phyloP scores from a whole-genome alignment of 2,797 vertebrate species.

The Periophthalmus magnuspinnatus region DNA sequence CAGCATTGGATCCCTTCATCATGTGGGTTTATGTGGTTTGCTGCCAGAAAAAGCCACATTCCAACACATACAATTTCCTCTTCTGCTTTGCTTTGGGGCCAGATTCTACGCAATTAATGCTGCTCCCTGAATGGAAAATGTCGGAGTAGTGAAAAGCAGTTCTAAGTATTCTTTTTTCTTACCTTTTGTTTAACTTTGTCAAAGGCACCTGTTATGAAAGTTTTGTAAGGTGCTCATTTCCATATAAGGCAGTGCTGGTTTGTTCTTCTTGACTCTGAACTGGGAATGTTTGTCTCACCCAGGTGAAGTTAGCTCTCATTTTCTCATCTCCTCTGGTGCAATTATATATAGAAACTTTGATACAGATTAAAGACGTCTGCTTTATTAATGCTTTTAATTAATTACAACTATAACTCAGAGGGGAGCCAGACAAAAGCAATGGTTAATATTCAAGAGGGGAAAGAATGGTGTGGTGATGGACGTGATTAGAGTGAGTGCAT shows the following conservation, averaged over 20 bases:
- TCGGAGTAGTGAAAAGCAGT: conserved; percentile 4
- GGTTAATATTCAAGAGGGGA: conserved; percentile 58
- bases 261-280: conserved; percentile 10
- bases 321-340: conserved; percentile 15
- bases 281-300: conserved; percentile 12
- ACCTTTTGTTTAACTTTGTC: conserved; percentile 40
- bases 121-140: conserved; percentile 35
- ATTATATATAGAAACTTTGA: conserved; percentile 59
- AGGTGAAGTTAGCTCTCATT: conserved; percentile 16
- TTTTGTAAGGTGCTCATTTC: conserved; percentile 32
- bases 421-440: conserved; percentile 50
- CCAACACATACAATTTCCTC: conserved; percentile 32
- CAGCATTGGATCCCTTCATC: conserved; percentile 36
- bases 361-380: conserved; percentile 56
- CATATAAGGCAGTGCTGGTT: conserved; percentile 20
- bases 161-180: conserved; percentile 18
- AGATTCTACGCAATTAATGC: conserved; percentile 39
- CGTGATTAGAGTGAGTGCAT: conserved; percentile 60
- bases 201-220: conserved; percentile 31
- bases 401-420: conserved; percentile 50
- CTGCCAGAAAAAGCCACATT: conserved; percentile 48
- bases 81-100: conserved; percentile 35
- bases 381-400: conserved; percentile 63
- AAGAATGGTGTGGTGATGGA: conserved; percentile 49
- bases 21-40: conserved; percentile 28